These are phyloP conservation scores for Aphidius gifuensis DNA, from an alignment of 1,140 invertebrate genomes.

Conservation along the genomic window DNA sequence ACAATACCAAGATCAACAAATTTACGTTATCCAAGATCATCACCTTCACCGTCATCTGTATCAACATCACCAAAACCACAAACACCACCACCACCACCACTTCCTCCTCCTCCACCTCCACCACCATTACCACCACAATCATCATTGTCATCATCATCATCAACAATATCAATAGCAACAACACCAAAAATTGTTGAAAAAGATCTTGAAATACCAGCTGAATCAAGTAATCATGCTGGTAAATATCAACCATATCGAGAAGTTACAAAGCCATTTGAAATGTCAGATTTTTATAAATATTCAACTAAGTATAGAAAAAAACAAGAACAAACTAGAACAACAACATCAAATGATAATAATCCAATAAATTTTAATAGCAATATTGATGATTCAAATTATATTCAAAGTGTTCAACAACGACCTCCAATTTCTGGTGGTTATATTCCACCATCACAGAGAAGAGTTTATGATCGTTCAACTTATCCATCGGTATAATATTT, in stretches of 20 bases:
- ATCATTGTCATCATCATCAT: conserved; percentile 4
- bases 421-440: neutral
- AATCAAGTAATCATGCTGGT: conserved; percentile 60
- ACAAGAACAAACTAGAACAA: conserved; percentile 35
- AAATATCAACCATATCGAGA: conserved; percentile 90
- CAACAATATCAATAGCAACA: conserved; percentile 23
- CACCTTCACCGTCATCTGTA: conserved; percentile 29
- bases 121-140: conserved; percentile 1
- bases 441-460: neutral
- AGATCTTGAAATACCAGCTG: conserved; percentile 48
- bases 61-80: conserved; percentile 33
- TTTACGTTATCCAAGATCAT: conserved; percentile 14
- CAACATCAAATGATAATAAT: conserved; percentile 14
- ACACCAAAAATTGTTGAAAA: neutral
- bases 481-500: too few species aligned
- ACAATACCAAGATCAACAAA: conserved; percentile 12
- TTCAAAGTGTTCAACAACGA: neutral
- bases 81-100: conserved; percentile 30
- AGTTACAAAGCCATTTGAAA: conserved; percentile 93
- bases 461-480: neutral
- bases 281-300: conserved; percentile 97
- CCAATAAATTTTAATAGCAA: conserved; percentile 2
- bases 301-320: conserved; percentile 84
- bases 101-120: neutral
- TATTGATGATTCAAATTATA: neutral